Evolutionary conservation across 2,113 vertebrate species (phyloP).

Genomic region (Takifugu bimaculatus): DNA sequence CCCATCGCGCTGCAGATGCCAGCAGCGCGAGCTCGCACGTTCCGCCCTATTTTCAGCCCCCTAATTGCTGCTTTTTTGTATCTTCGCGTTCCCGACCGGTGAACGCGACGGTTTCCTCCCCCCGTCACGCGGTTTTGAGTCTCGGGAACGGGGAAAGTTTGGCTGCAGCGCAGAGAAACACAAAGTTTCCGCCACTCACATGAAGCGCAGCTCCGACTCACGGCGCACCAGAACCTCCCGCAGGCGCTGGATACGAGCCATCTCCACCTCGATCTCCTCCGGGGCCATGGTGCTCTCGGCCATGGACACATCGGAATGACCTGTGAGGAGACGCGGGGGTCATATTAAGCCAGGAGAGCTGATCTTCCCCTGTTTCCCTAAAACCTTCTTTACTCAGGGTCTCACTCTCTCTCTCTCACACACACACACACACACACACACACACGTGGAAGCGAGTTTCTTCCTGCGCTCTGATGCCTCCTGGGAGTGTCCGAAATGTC

Average conservation of each 20-base stretch:
- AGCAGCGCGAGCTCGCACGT: neutral
- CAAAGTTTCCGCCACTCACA: constrained; percentile 79
- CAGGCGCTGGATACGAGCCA: constrained; percentile 94
- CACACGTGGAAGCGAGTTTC: too few relatives aligned
- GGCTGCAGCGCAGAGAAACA: neutral
- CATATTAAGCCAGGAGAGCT: neutral
- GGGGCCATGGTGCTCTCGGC: constrained; percentile 93
- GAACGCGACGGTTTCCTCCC: too few relatives aligned
- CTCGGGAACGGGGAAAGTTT: neutral
- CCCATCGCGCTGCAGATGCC: constrained; percentile 9
- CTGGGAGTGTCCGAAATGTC: too few relatives aligned
- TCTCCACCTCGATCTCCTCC: constrained; percentile 95
- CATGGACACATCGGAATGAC: constrained; percentile 93
- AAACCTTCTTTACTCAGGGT: neutral
- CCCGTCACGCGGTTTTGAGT: neutral
- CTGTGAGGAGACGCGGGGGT: constrained; percentile 53
- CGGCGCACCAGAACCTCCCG: constrained; percentile 94
- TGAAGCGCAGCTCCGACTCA: constrained; percentile 97
- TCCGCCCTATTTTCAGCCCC: too few relatives aligned
- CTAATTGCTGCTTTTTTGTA: too few relatives aligned
- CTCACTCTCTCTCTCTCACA: neutral
- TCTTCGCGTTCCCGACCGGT: too few relatives aligned
- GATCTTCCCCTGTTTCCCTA: neutral
- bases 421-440: neutral
- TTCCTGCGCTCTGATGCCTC: too few relatives aligned